Evolutionary conservation across 2,888 invertebrate genomes (phyloP).

Genomic region (Drosophila monieri): DNA sequence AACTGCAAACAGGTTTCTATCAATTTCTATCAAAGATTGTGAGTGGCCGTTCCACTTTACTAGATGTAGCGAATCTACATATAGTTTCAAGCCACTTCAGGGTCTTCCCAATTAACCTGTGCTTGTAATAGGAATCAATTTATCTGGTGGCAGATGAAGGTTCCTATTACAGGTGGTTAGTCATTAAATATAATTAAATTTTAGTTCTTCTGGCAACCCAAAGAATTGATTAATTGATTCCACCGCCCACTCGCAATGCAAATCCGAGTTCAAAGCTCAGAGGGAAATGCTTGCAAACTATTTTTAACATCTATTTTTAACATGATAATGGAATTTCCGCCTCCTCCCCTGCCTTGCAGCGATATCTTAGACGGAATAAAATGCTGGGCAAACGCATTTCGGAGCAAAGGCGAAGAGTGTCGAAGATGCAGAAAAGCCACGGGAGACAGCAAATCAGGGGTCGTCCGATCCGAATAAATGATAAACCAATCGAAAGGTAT

Average conservation of each 20-base stretch:
- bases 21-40: constrained; percentile 24
- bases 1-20: constrained; percentile 14
- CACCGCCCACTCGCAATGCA: not conserved
- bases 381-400: constrained; percentile 45
- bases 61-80: constrained; percentile 9
- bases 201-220: not conserved
- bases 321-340: constrained; percentile 45
- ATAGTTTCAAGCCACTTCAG: not conserved
- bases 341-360: not conserved
- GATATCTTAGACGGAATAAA: constrained; percentile 33
- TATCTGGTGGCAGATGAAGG: not conserved
- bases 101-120: not conserved
- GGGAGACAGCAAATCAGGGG: constrained; percentile 36
- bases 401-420: constrained; percentile 39
- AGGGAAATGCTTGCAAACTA: constrained; percentile 40
- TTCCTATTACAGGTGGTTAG: constrained; percentile 2
- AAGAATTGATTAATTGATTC: constrained; percentile 24
- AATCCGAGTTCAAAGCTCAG: constrained; percentile 19
- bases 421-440: constrained; percentile 47
- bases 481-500: too few relatives aligned
- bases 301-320: constrained; percentile 48
- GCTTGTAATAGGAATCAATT: constrained; percentile 10
- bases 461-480: too few relatives aligned
- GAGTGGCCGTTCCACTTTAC: constrained; percentile 24
- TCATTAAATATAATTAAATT: constrained; percentile 22